These are phyloP conservation scores for Eulithis testata DNA, from an alignment of 2,888 invertebrate genomes.

Conservation along the genomic window DNA sequence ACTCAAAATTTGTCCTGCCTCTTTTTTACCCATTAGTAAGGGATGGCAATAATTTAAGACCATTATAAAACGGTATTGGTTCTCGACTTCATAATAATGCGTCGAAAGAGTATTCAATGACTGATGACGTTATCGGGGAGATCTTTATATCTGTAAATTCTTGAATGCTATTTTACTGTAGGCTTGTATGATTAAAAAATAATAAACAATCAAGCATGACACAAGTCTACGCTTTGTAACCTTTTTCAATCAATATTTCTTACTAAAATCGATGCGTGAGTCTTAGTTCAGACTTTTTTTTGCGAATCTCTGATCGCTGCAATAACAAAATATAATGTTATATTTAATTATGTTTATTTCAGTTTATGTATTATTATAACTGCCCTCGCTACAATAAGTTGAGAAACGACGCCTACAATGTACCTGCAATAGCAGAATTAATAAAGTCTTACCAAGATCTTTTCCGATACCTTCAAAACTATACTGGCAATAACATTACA, in stretches of 20 bases:
- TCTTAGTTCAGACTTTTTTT: too few relatives aligned
- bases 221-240: too few relatives aligned
- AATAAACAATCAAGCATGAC: too few relatives aligned
- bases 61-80: neutral
- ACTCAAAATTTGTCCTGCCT: too few relatives aligned
- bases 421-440: conserved; percentile 59
- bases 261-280: too few relatives aligned
- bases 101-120: neutral
- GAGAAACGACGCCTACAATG: conserved; percentile 58
- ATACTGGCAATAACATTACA: conserved; percentile 69
- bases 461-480: conserved; percentile 58
- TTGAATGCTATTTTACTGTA: too few relatives aligned
- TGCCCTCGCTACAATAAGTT: conserved; percentile 69
- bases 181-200: too few relatives aligned
- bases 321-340: neutral
- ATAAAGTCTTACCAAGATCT: conserved; percentile 62
- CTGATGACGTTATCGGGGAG: too few relatives aligned
- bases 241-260: too few relatives aligned
- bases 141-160: too few relatives aligned
- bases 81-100: neutral
- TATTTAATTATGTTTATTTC: conserved; percentile 42
- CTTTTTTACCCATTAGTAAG: too few relatives aligned
- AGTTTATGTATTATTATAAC: conserved; percentile 80
- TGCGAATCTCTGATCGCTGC: neutral
- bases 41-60: neutral